Evolutionary conservation across 2,113 vertebrate species (phyloP), one percentile per base, ranked within the genome.

Genomic region (Butorides virescens): DNA sequence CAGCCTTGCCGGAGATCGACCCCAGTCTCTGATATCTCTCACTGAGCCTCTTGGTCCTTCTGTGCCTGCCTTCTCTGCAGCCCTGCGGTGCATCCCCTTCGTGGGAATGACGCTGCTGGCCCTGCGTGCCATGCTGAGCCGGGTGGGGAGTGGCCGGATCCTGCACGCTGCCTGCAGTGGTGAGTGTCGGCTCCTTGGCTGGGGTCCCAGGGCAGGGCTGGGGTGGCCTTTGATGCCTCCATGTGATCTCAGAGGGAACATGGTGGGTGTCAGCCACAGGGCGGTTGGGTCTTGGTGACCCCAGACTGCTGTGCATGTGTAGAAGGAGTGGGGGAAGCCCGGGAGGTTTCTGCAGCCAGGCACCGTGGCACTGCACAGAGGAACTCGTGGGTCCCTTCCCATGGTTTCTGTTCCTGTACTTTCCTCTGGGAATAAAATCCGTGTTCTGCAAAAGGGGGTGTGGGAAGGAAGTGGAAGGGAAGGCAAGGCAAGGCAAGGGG

Each of bases 311-410:
- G n/a, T 19, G 26, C 49, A 58, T 20, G 46, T 39, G n/a, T 10
- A 23, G 46, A 50, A 62, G n/a, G 46, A 39, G 47, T 4, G 6
- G 37, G 62, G 29, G 20, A 50, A 50, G n/a, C 9, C 12, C 14
- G 4, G 46, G 15, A 62, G n/a, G 46, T 50, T 77, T 62, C 58
- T 62, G n/a, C 7, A 9, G 74, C 26, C 34, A 37, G 56, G 44
- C 3, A 13, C 4, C 5, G 59, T 7, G 4, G 23, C 4, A 3
- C 47, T 34, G 29, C 23, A 34, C 1, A 6, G 30, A 22, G 7
- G 13, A 79, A 53, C 23, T 44, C 76, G 25, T 2, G 15, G 27
- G 27, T 30, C 27, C 46, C n/a, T 37, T 62, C 23, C 53, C 30
- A 58, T 3, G 23, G 17, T 18, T 77, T 49, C n/a, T 62, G 46